Evolutionary conservation across 1,140 invertebrate genomes (phyloP).

Genomic region (Reticulitermes speratus): DNA sequence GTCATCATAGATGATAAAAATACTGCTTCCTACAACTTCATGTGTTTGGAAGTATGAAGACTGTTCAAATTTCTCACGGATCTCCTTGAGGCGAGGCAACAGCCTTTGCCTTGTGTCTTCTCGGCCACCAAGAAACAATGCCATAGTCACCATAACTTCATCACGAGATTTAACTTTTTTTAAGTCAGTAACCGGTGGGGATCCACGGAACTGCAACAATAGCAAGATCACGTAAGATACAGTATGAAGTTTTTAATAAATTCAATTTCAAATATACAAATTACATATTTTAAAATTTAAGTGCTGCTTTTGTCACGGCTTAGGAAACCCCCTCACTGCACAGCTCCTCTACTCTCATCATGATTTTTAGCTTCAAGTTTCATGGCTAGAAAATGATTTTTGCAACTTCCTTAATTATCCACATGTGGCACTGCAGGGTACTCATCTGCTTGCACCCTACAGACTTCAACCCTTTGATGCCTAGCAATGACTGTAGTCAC

Average conservation of each 20-base stretch:
- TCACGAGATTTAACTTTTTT: constrained; percentile 74
- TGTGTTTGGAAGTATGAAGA: constrained; percentile 86
- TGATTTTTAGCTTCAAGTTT: too few relatives aligned
- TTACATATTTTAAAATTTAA: not conserved
- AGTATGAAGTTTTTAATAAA: not conserved
- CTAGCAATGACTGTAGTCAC: too few relatives aligned
- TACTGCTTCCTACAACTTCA: constrained; percentile 91
- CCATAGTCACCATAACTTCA: constrained; percentile 77
- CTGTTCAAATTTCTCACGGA: constrained; percentile 75
- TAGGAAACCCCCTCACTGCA: too few relatives aligned
- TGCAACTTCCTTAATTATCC: too few relatives aligned
- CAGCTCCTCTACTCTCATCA: too few relatives aligned
- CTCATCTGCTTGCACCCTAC: too few relatives aligned
- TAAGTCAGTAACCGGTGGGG: constrained; percentile 70
- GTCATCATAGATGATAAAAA: constrained; percentile 91
- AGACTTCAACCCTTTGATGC: too few relatives aligned
- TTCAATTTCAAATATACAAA: not conserved
- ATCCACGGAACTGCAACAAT: constrained; percentile 57
- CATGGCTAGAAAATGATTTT: too few relatives aligned
- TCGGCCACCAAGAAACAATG: constrained; percentile 70
- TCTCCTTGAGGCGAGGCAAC: constrained; percentile 70
- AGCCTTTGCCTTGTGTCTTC: constrained; percentile 67
- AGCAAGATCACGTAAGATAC: not conserved
- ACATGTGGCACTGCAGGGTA: too few relatives aligned
- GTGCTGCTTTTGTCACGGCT: not conserved